Base-by-base conservation (phyloP, 2,113 vertebrate species). In the Protobothrops mucrosquamatus region DNA sequence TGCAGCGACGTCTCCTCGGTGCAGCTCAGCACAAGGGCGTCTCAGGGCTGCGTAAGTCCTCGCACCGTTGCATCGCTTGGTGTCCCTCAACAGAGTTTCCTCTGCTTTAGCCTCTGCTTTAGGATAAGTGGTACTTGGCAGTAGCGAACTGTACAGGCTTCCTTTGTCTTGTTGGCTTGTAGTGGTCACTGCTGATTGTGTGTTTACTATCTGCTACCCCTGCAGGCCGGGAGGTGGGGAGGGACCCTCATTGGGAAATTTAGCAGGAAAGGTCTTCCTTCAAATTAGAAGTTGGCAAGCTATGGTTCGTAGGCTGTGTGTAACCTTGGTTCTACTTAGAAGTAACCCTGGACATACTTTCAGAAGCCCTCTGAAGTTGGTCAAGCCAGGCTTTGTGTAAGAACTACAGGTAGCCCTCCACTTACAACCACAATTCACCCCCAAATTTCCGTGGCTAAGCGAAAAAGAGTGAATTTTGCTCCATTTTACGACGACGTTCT, bases 1-100 rank as follows among this genome's bases (percentile, higher is more conserved):
- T 98, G 98, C 94, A 95, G 97, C 54, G 97, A 98, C 22, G 97
- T 97, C 95, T 97, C 98, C 87, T 98, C 98, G 12, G 94, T 96
- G 24, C 95, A 97, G 93, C 97, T 96, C 0, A 89, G 96, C 92
- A 96, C 94, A 54, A 96, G 95, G 95, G 95, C 96, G 9, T 90
- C 95, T 93, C 95, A 95, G 94, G 96, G 95, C 95, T 94, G 91
- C 0, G 98, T 98, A 98, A 98, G 98, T 98, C 95, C 92, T 0
- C 12, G 95, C 91, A 48, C 94, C 1, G n/a, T 95, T 95, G 95
- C 91, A 52, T 7, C 0, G 81, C 11, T 23, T 0, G 0, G 69
- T 12, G 20, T 0, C 94, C 93, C 0, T 4, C 92, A 24, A 85
- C 92, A 96, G 96, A 90, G 1, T 3, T 96, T 95, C 95, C 90